A percentile compares a stretch with the other conserved stretches of the same genome.
Conservation (phyloP, 1,140 invertebrate genomes). For the Gerris buenoi region DNA sequence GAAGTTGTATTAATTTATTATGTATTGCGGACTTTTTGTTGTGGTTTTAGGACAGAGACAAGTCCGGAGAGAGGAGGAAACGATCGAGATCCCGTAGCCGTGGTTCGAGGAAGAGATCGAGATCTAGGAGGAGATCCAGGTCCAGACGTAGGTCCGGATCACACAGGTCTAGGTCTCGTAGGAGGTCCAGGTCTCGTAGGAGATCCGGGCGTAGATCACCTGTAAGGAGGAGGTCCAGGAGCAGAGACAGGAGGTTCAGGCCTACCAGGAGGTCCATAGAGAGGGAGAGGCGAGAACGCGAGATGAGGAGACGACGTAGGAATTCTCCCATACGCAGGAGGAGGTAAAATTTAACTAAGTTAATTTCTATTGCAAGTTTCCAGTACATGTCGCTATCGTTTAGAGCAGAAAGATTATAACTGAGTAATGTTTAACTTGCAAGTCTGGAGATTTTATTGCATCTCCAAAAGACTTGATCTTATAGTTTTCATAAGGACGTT, state of each 20-base stretch:
- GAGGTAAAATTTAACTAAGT: too few species aligned
- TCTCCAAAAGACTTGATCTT: too few species aligned
- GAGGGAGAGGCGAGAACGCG: constrained; percentile 20
- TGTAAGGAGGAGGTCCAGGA: constrained; percentile 29
- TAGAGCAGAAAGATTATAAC: too few species aligned
- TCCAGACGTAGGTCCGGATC: constrained; percentile 28
- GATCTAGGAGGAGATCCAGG: constrained; percentile 9
- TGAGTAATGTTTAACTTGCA: too few species aligned
- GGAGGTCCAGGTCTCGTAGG: constrained; percentile 29
- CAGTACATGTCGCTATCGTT: too few species aligned
- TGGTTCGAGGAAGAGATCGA: constrained; percentile 8
- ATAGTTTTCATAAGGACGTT: too few species aligned
- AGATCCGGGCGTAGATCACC: constrained; percentile 21
- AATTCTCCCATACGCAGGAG: constrained; percentile 15
- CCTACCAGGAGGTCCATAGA: constrained; percentile 19
- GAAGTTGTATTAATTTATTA: not conserved
- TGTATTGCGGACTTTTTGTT: not conserved
- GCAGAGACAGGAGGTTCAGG: constrained; percentile 29
- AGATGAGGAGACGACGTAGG: constrained; percentile 12
- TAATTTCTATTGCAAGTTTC: too few species aligned
- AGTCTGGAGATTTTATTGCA: too few species aligned
- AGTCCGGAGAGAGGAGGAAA: constrained; percentile 10
- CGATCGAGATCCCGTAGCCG: constrained; percentile 15
- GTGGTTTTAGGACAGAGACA: not conserved
- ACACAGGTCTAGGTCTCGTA: constrained; percentile 32